A percentile compares a stretch with the other conserved stretches of the same genome.
phyloP scores from a whole-genome alignment of 2,113 vertebrate genomes.

The Oryzias woworae region DNA sequence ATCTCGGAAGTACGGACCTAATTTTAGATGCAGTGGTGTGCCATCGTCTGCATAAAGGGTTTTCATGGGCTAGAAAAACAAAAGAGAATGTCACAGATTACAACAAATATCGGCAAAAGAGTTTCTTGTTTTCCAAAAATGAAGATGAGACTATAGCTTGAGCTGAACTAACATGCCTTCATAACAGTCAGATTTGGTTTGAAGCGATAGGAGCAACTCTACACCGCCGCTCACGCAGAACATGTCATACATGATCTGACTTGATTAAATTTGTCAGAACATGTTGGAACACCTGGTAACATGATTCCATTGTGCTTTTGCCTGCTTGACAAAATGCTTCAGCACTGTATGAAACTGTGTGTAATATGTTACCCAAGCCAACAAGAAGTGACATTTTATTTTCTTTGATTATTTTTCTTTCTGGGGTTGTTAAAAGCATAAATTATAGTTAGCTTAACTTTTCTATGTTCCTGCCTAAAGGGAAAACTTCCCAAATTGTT shows the following conservation, averaged over 20 bases:
- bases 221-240: neutral
- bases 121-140: neutral
- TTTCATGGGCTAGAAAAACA: slow-evolving; percentile 79
- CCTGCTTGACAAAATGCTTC: too few relatives aligned
- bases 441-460: too few relatives aligned
- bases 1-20: slow-evolving; percentile 87
- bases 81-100: neutral
- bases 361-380: too few relatives aligned
- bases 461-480: too few relatives aligned
- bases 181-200: neutral
- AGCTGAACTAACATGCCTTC: neutral
- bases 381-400: too few relatives aligned
- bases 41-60: slow-evolving; percentile 76
- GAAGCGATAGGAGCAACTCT: neutral
- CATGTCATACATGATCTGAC: neutral
- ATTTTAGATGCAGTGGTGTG: slow-evolving; percentile 62
- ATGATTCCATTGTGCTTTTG: too few relatives aligned
- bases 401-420: too few relatives aligned
- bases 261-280: neutral
- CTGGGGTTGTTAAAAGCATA: too few relatives aligned
- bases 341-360: too few relatives aligned
- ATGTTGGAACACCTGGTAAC: too few relatives aligned
- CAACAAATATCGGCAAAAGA: neutral
- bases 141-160: neutral
- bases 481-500: too few relatives aligned